phyloP scores from a whole-genome alignment of 30 jellyfish, hydroid and myxozoan genomes.

The Euphysa ruthae region DNA sequence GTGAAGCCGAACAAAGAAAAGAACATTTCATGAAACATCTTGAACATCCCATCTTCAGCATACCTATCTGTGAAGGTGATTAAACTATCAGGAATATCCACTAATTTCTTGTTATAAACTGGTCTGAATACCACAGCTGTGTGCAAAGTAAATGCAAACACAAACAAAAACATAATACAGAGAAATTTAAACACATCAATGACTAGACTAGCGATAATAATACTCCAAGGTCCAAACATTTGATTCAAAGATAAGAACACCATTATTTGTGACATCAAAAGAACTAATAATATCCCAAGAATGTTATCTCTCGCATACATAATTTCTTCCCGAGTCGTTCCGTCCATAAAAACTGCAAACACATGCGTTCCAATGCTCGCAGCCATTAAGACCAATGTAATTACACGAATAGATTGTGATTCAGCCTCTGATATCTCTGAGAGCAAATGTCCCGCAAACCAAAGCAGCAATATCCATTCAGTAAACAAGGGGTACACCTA shows the following conservation, averaged over 20 bases:
- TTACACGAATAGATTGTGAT: slow-evolving; percentile 55
- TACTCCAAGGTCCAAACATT: slow-evolving; percentile 93
- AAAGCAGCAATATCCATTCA: slow-evolving; percentile 70
- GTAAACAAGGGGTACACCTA: slow-evolving; percentile 68
- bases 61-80: slow-evolving; percentile 21
- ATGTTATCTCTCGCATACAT: slow-evolving; percentile 85
- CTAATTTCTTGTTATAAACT: slow-evolving; percentile 45
- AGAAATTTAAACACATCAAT: slow-evolving; percentile 72
- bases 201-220: slow-evolving; percentile 70
- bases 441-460: slow-evolving; percentile 78
- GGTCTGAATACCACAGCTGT: slow-evolving; percentile 74
- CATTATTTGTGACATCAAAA: slow-evolving; percentile 64
- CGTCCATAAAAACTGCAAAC: slow-evolving; percentile 40
- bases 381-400: slow-evolving; percentile 49
- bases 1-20: slow-evolving; percentile 79
- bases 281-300: slow-evolving; percentile 59
- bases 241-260: slow-evolving; percentile 82
- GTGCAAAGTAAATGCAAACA: slow-evolving; percentile 81
- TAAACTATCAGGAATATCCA: slow-evolving; percentile 38
- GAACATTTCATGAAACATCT: slow-evolving; percentile 53
- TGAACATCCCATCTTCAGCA: slow-evolving; percentile 23
- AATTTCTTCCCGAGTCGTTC: slow-evolving; percentile 56
- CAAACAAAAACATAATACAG: slow-evolving; percentile 64
- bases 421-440: slow-evolving; percentile 86
- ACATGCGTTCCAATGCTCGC: slow-evolving; percentile 48